A percentile compares a stretch with the other conserved stretches of the same genome.
phyloP scores from a whole-genome alignment of 2,888 invertebrate species.

The Liopterus haemorrhoidalis region DNA sequence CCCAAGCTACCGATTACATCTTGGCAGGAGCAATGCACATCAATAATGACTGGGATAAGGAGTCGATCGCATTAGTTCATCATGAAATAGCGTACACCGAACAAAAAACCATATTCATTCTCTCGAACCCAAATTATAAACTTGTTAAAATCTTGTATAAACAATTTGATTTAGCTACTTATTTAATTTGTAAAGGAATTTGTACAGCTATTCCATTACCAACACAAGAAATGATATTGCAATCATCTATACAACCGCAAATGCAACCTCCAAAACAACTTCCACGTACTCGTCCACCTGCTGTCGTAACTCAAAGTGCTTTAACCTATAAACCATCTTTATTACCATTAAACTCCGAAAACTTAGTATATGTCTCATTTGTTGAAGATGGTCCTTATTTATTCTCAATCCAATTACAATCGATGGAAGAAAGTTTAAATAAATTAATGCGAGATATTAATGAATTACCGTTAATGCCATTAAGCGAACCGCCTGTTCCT shows the following conservation, averaged over 20 bases:
- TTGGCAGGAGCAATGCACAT: constrained; percentile 53
- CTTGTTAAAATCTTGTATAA: constrained; percentile 49
- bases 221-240: constrained; percentile 46
- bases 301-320: constrained; percentile 35
- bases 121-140: constrained; percentile 38
- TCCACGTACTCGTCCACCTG: constrained; percentile 41
- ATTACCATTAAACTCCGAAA: constrained; percentile 52
- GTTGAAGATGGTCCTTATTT: constrained; percentile 74
- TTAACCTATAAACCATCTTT: constrained; percentile 52
- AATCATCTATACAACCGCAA: constrained; percentile 9
- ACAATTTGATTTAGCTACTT: constrained; percentile 49
- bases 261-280: constrained; percentile 14
- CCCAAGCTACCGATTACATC: constrained; percentile 57
- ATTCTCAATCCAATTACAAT: constrained; percentile 68
- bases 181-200: constrained; percentile 47
- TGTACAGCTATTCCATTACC: constrained; percentile 47
- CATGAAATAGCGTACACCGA: constrained; percentile 45
- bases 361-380: constrained; percentile 67
- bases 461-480: constrained; percentile 53
- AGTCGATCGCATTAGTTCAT: constrained; percentile 44
- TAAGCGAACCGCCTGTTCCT: constrained; percentile 63
- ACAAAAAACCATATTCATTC: constrained; percentile 37
- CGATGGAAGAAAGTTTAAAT: constrained; percentile 54
- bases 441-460: constrained; percentile 70
- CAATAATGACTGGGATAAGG: constrained; percentile 52